Evolutionary conservation across 1,140 invertebrate genomes (phyloP), one percentile per base, ranked within the genome.

Genomic region (Macrobrachium rosenbergii): DNA sequence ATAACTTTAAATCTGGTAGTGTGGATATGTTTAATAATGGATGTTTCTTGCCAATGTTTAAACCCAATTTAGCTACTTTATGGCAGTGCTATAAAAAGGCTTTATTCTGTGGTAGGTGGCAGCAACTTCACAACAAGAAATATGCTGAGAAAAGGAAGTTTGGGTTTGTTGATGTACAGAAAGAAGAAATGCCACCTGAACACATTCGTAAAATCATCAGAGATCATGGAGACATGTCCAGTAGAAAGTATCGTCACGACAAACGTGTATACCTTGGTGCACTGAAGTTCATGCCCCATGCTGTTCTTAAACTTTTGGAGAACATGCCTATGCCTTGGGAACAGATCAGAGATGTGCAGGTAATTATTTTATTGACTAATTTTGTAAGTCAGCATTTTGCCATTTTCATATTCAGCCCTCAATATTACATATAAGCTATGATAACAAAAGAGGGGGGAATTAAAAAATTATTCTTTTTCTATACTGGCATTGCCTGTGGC

Each of bases 251-350:
- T 92, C 94, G 98, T 88, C 98, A 99, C 92, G 99, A 99, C 92
- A 99, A 99, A 93, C 94, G 99, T 90, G 99, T 99, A 43, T 99
- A 99, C 93, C 93, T 99, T 16, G 99, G 98, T 14, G 98, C 99
- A 5, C 93, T 99, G 43, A 99, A 99, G 92, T 99, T 99, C 91
- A 99, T 99, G 98, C 99, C 99, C 3, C 99, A 99, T 94, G 99
- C 99, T 37, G 98, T 99, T 0, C 95, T 99, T 93, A 99, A 99
- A 91, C 93, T 99, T 0, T 92, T 99, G 84, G 99, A 99, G 93
- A 99, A 99, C 91, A 99, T 99, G 99, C 99, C 99, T 0, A 99
- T 99, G 99, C 99, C 99, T 1, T 99, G 99, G 99, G 99, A 99
- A 93, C 99, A 99, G 93, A 99, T 99, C 89, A 93, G 99, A 90